Conservation (phyloP, 2,888 invertebrate genomes). For the Drosophila pseudotakahashii region DNA sequence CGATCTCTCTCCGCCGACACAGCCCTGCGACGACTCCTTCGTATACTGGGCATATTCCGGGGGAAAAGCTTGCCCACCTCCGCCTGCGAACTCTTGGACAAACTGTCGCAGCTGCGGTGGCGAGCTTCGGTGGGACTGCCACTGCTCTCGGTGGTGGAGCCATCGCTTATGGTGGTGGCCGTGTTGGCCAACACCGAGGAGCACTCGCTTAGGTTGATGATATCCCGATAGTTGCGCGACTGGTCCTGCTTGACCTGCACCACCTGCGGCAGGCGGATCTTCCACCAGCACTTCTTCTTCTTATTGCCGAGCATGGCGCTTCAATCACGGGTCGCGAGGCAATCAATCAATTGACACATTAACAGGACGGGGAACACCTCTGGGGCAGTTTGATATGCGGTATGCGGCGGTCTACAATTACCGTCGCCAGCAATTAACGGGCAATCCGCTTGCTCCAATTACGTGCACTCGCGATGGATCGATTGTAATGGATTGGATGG, state of each 20-base stretch:
- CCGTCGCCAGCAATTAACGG: conserved; percentile 73
- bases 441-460: conserved; percentile 81
- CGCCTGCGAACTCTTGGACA: conserved; percentile 73
- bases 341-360: conserved; percentile 74
- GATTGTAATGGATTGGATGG: background rate
- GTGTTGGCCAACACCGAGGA: conserved; percentile 57
- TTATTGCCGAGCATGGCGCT: conserved; percentile 82
- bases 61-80: conserved; percentile 81
- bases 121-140: conserved; percentile 26
- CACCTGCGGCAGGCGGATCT: conserved; percentile 91
- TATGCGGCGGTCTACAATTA: conserved; percentile 64
- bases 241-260: conserved; percentile 86
- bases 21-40: conserved; percentile 77
- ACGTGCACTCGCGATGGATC: conserved; percentile 68
- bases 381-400: conserved; percentile 21
- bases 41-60: conserved; percentile 83
- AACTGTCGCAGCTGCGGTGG: conserved; percentile 62
- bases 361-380: conserved; percentile 48
- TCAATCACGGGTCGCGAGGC: conserved; percentile 48
- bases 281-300: conserved; percentile 91
- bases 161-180: conserved; percentile 43
- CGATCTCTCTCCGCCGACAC: conserved; percentile 46
- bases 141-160: conserved; percentile 40
- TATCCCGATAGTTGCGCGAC: conserved; percentile 90
- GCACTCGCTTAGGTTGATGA: conserved; percentile 60